phyloP scores from a whole-genome alignment of 2,113 vertebrate species.

The Ibidorhyncha struthersii region DNA sequence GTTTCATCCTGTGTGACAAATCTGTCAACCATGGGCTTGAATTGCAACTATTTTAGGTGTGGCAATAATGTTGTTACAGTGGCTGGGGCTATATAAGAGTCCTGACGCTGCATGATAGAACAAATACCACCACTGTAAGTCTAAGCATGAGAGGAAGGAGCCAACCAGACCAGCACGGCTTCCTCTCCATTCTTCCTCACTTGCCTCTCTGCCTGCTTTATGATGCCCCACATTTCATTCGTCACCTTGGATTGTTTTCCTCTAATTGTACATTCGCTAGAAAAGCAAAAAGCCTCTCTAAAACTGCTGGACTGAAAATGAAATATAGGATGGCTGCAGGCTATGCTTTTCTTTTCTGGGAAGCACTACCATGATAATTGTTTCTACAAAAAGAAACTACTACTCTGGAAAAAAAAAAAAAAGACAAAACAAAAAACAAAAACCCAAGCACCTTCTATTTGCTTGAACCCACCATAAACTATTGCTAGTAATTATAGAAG shows the following conservation, averaged over 20 bases:
- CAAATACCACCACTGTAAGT: neutral
- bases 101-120: neutral
- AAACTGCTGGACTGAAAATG: slow-evolving; percentile 82
- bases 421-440: neutral
- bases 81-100: neutral
- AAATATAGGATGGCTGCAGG: slow-evolving; percentile 76
- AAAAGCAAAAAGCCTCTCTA: slow-evolving; percentile 68
- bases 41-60: neutral
- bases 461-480: slow-evolving; percentile 74
- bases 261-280: slow-evolving; percentile 41
- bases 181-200: neutral
- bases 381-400: slow-evolving; percentile 78
- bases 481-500: slow-evolving; percentile 78
- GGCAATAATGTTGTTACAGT: neutral
- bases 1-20: neutral
- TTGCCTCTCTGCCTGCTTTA: neutral
- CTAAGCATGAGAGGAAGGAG: neutral
- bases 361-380: slow-evolving; percentile 72
- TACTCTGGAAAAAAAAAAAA: slow-evolving; percentile 61
- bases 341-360: slow-evolving; percentile 70
- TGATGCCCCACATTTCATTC: slow-evolving; percentile 1
- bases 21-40: neutral
- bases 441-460: slow-evolving; percentile 47
- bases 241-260: slow-evolving; percentile 40
- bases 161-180: neutral